Evolutionary conservation across 30 jellyfish, hydroid and myxozoan genomes (phyloP).

Genomic region (Hydra vulgaris): DNA sequence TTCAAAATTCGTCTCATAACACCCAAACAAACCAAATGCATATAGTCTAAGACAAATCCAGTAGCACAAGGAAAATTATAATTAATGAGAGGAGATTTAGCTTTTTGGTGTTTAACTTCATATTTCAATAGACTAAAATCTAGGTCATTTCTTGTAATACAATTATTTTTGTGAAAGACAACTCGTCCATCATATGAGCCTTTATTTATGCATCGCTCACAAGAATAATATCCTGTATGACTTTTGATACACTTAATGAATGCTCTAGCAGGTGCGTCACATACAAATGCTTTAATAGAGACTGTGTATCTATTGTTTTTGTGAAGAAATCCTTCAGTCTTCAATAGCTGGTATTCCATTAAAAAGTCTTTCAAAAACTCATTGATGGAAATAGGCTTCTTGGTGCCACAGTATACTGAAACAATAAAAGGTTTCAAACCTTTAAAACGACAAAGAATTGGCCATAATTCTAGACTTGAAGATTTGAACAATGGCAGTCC

Average conservation of each 20-base stretch:
- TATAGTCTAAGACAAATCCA: background rate
- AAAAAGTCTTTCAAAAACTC: conserved; percentile 21
- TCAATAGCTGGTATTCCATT: conserved; percentile 4
- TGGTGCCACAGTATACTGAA: conserved; percentile 34
- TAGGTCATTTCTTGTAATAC: background rate
- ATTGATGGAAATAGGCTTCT: conserved; percentile 21
- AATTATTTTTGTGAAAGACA: background rate
- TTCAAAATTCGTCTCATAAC: conserved; percentile 13
- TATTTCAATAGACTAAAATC: conserved; percentile 12
- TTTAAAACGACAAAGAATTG: conserved; percentile 10
- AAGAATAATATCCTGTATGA: conserved; percentile 29
- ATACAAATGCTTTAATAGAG: conserved; percentile 1
- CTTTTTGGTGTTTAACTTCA: conserved; percentile 10
- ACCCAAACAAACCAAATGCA: background rate
- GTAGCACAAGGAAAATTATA: conserved; percentile 2
- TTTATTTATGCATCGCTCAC: conserved; percentile 22
- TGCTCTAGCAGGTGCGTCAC: conserved; percentile 48
- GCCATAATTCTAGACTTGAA: conserved; percentile 25
- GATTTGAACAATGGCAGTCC: conserved; percentile 30
- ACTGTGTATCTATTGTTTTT: conserved; percentile 6
- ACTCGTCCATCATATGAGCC: conserved; percentile 25
- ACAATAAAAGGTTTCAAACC: conserved; percentile 16
- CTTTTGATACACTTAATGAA: conserved; percentile 21
- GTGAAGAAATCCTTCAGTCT: conserved; percentile 10
- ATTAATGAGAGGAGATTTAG: background rate